A percentile compares a stretch with the other conserved stretches of the same genome.
These are phyloP conservation scores for Pomacea canaliculata DNA, from an alignment of 2,888 invertebrate species.

Conservation along the genomic window DNA sequence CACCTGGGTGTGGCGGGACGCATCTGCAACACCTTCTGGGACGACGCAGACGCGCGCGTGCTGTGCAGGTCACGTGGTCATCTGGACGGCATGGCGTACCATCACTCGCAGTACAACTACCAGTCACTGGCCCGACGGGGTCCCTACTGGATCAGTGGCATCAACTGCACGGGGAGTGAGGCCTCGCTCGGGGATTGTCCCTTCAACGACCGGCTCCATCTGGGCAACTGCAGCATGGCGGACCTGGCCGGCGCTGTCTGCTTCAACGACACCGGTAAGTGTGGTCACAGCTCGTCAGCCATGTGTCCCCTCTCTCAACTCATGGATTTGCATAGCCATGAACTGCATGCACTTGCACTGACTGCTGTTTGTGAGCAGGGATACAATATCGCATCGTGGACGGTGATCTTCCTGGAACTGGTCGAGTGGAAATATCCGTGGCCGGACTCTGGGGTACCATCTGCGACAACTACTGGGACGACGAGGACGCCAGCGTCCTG, in stretches of 20 bases:
- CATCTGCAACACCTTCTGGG: conserved; percentile 67
- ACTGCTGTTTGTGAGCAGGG: conserved; percentile 34
- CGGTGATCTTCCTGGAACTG: conserved; percentile 33
- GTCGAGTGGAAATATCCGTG: conserved; percentile 78
- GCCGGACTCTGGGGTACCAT: conserved; percentile 79
- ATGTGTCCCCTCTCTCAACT: too few relatives aligned
- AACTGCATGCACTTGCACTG: too few relatives aligned
- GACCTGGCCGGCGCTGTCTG: conserved; percentile 54
- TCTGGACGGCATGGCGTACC: conserved; percentile 46
- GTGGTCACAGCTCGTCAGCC: not conserved
- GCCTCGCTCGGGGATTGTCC: conserved; percentile 43
- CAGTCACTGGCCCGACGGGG: conserved; percentile 38
- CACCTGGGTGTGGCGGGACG: conserved; percentile 66
- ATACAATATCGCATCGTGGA: conserved; percentile 50
- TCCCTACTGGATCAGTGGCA: conserved; percentile 51
- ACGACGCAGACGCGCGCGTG: conserved; percentile 51
- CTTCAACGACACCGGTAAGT: conserved; percentile 40
- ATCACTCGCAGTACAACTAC: conserved; percentile 34
- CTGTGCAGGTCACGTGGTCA: conserved; percentile 49
- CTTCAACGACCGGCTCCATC: conserved; percentile 40
- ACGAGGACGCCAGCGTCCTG: conserved; percentile 77
- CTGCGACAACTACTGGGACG: conserved; percentile 81
- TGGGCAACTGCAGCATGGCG: conserved; percentile 47
- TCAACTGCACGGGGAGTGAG: conserved; percentile 56
- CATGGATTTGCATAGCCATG: too few relatives aligned